phyloP scores from a whole-genome alignment of 2,113 vertebrate species.

The Furnarius figulus region DNA sequence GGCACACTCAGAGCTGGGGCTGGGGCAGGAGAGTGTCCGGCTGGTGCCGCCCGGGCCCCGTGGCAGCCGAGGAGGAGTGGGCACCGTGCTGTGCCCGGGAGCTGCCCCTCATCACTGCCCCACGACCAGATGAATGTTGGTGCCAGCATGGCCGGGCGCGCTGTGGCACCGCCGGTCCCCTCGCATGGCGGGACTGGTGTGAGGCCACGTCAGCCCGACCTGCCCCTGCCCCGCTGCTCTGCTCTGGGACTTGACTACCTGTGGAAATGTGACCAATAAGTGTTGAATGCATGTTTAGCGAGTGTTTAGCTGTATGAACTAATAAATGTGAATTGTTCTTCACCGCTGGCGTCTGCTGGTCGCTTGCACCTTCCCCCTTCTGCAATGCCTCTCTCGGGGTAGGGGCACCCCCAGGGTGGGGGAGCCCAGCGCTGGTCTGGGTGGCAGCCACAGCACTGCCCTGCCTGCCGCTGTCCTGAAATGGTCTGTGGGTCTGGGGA shows the following conservation, averaged over 20 bases:
- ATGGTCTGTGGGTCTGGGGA: background rate
- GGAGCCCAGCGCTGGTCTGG: background rate
- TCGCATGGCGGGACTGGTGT: background rate
- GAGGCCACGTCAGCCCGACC: background rate
- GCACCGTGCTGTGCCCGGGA: background rate
- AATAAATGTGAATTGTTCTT: conserved; percentile 99
- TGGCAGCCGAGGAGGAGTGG: background rate
- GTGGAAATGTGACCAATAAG: conserved; percentile 97
- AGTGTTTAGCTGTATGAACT: conserved; percentile 94
- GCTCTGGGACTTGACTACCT: conserved; percentile 95
- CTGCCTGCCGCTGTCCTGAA: background rate
- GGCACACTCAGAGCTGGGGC: background rate
- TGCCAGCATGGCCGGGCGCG: background rate
- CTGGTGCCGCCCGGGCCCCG: background rate
- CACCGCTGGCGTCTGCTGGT: conserved; percentile 45
- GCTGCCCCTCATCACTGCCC: background rate
- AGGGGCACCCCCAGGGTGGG: background rate
- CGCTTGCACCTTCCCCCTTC: background rate
- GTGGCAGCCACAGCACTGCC: background rate
- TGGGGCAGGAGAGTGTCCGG: background rate
- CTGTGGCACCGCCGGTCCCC: background rate
- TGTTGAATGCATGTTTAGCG: conserved; percentile 98
- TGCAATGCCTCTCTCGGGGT: fast-evolving
- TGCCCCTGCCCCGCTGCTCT: conserved; percentile 62
- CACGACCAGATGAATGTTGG: conserved; percentile 60